These are phyloP conservation scores for Phaedon cochleariae DNA, from an alignment of 2,888 invertebrate species.

Conservation along the genomic window DNA sequence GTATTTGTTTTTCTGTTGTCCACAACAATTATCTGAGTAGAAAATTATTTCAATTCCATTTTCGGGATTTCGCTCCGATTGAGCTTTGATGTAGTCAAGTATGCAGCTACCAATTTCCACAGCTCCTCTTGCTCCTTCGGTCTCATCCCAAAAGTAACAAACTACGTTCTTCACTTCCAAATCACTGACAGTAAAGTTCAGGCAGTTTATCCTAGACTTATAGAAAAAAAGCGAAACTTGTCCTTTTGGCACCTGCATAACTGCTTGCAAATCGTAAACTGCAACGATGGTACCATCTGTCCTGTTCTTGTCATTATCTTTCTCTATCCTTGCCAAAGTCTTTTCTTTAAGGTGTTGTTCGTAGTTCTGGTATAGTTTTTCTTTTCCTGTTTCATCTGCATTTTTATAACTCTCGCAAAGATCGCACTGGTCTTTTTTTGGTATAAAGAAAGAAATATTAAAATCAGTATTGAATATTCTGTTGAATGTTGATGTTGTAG, in stretches of 20 bases:
- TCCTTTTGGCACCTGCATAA: constrained; percentile 18
- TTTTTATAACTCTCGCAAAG: constrained; percentile 8
- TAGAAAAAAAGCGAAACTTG: constrained; percentile 41
- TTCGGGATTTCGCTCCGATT: background rate
- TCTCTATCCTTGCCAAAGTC: constrained; percentile 15
- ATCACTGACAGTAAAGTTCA: constrained; percentile 48
- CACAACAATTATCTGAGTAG: constrained; percentile 24
- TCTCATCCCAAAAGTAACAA: constrained; percentile 51
- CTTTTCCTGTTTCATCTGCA: background rate
- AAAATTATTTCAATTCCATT: constrained; percentile 14
- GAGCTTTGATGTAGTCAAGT: constrained; percentile 6
- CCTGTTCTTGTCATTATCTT: constrained; percentile 4
- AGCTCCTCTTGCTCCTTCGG: constrained; percentile 38
- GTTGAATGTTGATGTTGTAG: constrained; percentile 2
- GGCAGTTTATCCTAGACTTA: constrained; percentile 37
- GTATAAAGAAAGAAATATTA: constrained; percentile 2
- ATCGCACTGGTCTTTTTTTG: too few relatives aligned
- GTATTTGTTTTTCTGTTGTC: constrained; percentile 26
- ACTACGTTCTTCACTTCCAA: constrained; percentile 16
- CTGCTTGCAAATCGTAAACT: constrained; percentile 19
- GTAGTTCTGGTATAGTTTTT: background rate
- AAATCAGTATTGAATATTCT: constrained; percentile 7
- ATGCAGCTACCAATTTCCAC: constrained; percentile 41
- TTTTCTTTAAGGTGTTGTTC: too few relatives aligned
- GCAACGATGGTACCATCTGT: constrained; percentile 3